Conservation (phyloP, 2,113 vertebrate species). For the Alectura lathami region DNA sequence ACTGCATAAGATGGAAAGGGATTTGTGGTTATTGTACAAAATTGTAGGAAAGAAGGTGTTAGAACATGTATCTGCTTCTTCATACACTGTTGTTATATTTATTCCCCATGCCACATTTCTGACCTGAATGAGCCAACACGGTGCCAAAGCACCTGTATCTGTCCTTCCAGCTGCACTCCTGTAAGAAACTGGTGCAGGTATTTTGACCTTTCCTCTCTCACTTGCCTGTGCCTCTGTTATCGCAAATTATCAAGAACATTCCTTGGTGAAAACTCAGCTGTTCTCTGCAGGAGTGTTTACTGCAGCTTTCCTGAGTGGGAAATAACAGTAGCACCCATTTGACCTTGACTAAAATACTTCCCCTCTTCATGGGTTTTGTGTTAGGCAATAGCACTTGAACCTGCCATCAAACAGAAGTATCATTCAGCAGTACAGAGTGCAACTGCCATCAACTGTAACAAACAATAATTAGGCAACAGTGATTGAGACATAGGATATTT, state of each 20-base stretch:
- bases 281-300: constrained; percentile 42
- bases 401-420: constrained; percentile 20
- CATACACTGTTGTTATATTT: background rate
- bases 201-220: constrained; percentile 51
- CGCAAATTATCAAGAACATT: constrained; percentile 44
- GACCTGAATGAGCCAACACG: background rate
- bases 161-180: background rate
- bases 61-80: background rate
- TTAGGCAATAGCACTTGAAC: constrained; percentile 55
- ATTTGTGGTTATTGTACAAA: background rate
- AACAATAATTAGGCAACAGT: constrained; percentile 64
- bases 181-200: background rate
- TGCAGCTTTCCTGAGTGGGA: constrained; percentile 31
- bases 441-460: constrained; percentile 58
- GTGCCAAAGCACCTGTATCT: background rate
- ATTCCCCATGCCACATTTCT: background rate
- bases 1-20: background rate
- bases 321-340: constrained; percentile 2
- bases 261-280: constrained; percentile 57
- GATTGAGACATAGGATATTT: constrained; percentile 64
- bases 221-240: constrained; percentile 45
- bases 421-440: constrained; percentile 56
- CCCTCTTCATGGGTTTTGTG: background rate
- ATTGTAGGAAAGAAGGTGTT: background rate
- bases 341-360: constrained; percentile 57